Percentiles rank a stretch among this genome's conserved stretches.
phyloP scores from a whole-genome alignment of 2,888 invertebrate species.

The Spicauda simplicius region DNA sequence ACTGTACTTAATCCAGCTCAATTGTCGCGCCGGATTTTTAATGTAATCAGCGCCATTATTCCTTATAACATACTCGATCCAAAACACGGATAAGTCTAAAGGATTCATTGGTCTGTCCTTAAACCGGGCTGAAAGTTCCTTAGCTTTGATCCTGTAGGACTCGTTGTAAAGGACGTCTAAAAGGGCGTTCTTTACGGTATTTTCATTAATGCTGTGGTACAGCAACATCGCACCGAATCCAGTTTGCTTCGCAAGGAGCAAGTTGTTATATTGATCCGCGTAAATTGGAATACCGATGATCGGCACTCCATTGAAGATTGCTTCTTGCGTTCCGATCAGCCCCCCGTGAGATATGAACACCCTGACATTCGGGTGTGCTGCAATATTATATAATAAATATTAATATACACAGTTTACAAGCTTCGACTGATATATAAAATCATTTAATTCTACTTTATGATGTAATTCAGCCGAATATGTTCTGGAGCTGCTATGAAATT shows the following conservation, averaged over 20 bases:
- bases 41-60: constrained; percentile 80
- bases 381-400: constrained; percentile 22
- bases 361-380: constrained; percentile 82
- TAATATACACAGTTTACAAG: not conserved
- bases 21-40: constrained; percentile 72
- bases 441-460: no score
- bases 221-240: constrained; percentile 71
- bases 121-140: constrained; percentile 70
- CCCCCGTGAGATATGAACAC: constrained; percentile 88
- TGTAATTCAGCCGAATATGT: no score
- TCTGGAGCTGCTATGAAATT: no score
- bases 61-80: constrained; percentile 84
- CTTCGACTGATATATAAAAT: no score
- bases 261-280: constrained; percentile 78
- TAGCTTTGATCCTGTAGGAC: constrained; percentile 59
- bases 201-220: constrained; percentile 70
- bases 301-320: constrained; percentile 85
- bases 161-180: constrained; percentile 66
- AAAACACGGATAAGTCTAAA: constrained; percentile 77
- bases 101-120: constrained; percentile 80
- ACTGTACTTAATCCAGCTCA: constrained; percentile 67
- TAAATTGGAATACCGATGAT: constrained; percentile 81
- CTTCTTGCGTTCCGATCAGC: constrained; percentile 86
- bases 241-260: constrained; percentile 63
- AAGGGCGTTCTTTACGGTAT: constrained; percentile 57